Evolutionary conservation across 1,140 invertebrate genomes (phyloP).

Genomic region (Brachionus koreanus): DNA sequence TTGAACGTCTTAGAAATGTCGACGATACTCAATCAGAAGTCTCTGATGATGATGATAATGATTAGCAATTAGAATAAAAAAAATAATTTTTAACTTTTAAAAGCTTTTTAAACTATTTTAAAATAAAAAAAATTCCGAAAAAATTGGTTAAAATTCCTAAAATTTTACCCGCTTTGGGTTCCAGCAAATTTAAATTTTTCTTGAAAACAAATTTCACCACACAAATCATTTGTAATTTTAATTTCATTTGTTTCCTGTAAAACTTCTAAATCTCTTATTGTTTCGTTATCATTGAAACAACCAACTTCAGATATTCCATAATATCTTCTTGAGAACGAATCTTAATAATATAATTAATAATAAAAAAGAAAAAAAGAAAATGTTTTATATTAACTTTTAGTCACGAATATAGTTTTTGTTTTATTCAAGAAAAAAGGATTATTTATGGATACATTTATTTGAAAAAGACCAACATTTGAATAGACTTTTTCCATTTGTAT

Average conservation of each 20-base stretch:
- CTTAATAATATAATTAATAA: too few relatives aligned
- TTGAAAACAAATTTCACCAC: background rate
- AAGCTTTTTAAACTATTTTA: too few relatives aligned
- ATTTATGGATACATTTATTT: background rate
- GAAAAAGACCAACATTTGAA: background rate
- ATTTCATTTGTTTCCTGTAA: background rate
- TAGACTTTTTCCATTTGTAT: background rate
- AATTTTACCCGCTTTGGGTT: background rate
- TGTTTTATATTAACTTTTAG: background rate
- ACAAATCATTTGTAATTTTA: background rate
- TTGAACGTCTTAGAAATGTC: too few relatives aligned
- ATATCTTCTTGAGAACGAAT: background rate
- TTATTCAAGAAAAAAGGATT: background rate
- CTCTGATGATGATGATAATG: too few relatives aligned
- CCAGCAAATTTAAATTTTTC: background rate
- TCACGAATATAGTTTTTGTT: background rate
- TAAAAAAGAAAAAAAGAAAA: background rate
- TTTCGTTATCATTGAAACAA: background rate
- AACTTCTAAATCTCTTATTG: background rate
- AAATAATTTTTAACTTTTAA: too few relatives aligned
- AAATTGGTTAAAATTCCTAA: background rate
- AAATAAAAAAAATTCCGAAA: too few relatives aligned
- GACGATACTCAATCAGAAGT: too few relatives aligned
- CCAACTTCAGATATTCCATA: background rate
- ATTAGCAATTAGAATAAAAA: too few relatives aligned